Percentiles rank a stretch among this genome's conserved stretches.
These are phyloP conservation scores for Lacerta bilineata DNA, from an alignment of 2,797 vertebrate genomes.

Conservation along the genomic window DNA sequence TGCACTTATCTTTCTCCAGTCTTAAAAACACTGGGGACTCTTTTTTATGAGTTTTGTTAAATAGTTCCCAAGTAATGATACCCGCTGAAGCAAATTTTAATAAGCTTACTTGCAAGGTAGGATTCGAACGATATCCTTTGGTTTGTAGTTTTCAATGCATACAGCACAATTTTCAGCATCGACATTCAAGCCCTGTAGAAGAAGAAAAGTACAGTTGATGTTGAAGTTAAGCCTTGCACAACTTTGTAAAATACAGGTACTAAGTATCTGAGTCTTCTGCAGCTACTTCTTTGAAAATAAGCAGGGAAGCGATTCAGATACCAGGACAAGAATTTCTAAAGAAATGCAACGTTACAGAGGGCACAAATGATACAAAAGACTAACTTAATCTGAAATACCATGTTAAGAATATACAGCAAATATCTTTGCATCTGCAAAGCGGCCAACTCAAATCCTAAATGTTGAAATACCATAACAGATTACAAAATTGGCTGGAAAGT, in stretches of 20 bases:
- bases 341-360: not conserved
- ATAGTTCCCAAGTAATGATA: conserved; percentile 26
- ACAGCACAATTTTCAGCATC: conserved; percentile 86
- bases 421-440: not conserved
- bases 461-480: not conserved
- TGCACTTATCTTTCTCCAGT: not conserved
- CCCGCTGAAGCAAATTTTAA: not conserved
- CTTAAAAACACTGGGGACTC: not conserved
- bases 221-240: conserved; percentile 14
- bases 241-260: not conserved
- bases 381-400: too few species aligned
- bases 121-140: conserved; percentile 83
- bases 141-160: conserved; percentile 86
- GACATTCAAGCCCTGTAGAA: conserved; percentile 79
- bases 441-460: not conserved
- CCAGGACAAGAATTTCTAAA: not conserved
- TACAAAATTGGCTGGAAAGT: not conserved
- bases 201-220: conserved; percentile 20
- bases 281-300: not conserved
- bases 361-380: not conserved
- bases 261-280: not conserved
- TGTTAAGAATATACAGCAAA: not conserved
- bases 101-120: conserved; percentile 86
- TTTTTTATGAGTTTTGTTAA: not conserved
- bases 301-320: not conserved